These are phyloP conservation scores for Cottoperca gobio DNA, from an alignment of 2,797 vertebrate species.

Conservation along the genomic window DNA sequence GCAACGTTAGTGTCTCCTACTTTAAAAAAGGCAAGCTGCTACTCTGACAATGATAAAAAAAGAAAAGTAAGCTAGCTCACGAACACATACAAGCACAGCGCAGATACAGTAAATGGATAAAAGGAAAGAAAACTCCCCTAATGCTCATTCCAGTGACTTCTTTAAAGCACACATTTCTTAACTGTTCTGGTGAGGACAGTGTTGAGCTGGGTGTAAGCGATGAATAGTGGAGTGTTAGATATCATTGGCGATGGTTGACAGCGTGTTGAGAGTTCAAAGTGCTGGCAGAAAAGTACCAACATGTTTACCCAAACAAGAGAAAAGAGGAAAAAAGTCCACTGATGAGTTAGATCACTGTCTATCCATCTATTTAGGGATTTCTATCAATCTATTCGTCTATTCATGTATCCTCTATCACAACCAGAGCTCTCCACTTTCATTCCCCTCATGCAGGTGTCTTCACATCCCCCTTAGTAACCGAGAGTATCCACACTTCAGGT, in stretches of 20 bases:
- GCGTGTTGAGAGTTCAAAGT: slow-evolving; percentile 21
- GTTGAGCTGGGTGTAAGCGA: slow-evolving; percentile 21
- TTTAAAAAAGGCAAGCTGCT: slow-evolving; percentile 59
- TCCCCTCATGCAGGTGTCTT: slow-evolving; percentile 69
- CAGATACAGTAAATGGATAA: slow-evolving; percentile 21
- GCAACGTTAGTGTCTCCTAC: slow-evolving; percentile 47
- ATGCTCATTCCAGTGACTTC: not conserved
- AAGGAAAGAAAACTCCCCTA: not conserved
- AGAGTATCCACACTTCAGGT: slow-evolving; percentile 66
- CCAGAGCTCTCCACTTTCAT: slow-evolving; percentile 46
- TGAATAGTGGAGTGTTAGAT: slow-evolving; percentile 14
- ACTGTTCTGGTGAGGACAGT: slow-evolving; percentile 15
- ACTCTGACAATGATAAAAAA: slow-evolving; percentile 19
- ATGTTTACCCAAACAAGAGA: slow-evolving; percentile 14
- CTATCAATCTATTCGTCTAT: slow-evolving; percentile 45
- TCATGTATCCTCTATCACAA: slow-evolving; percentile 51
- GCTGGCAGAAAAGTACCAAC: slow-evolving; percentile 16
- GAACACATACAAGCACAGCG: slow-evolving; percentile 53
- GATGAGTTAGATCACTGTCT: not conserved
- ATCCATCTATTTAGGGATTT: slow-evolving; percentile 28
- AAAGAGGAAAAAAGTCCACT: not conserved
- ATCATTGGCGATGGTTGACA: slow-evolving; percentile 7
- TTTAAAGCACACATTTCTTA: not conserved
- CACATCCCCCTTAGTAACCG: slow-evolving; percentile 77
- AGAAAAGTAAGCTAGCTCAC: slow-evolving; percentile 51